Percentiles rank a stretch among this genome's conserved stretches.
Conservation (phyloP, 2,797 vertebrate genomes). For the Falco naumanni region DNA sequence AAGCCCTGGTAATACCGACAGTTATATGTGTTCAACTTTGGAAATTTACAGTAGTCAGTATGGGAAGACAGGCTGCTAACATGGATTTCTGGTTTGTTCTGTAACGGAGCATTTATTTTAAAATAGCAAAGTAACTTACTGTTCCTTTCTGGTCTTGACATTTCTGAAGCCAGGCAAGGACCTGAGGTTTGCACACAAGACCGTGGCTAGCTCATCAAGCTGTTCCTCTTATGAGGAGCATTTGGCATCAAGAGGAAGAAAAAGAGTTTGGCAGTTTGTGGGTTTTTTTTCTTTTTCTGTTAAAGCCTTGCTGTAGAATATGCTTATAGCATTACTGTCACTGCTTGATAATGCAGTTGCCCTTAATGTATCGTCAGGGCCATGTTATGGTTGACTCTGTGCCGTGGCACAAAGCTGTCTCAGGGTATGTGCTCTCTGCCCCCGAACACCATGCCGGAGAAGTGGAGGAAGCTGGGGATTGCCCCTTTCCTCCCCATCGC, state of each 20-base stretch:
- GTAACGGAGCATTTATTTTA: background rate
- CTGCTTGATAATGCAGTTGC: background rate
- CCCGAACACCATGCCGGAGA: fast-evolving
- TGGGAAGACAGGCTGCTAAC: background rate
- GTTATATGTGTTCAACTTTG: background rate
- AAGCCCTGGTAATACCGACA: background rate
- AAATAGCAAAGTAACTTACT: background rate
- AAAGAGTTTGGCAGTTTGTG: background rate
- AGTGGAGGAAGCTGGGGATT: background rate
- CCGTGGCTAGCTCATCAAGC: background rate
- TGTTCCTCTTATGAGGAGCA: background rate
- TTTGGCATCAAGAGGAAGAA: background rate
- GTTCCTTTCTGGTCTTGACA: background rate
- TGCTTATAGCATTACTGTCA: background rate
- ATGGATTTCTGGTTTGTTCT: background rate
- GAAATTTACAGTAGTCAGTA: background rate
- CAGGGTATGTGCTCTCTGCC: background rate
- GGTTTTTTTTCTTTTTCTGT: background rate
- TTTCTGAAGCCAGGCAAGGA: background rate
- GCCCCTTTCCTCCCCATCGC: background rate
- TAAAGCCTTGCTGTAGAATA: background rate
- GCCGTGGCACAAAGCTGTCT: background rate
- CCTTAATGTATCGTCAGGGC: background rate
- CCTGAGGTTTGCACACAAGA: background rate
- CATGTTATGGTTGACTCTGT: fast-evolving